A percentile compares a stretch with the other conserved stretches of the same genome.
Conservation (phyloP, 2,113 vertebrate species). For the Anas platyrhynchos region DNA sequence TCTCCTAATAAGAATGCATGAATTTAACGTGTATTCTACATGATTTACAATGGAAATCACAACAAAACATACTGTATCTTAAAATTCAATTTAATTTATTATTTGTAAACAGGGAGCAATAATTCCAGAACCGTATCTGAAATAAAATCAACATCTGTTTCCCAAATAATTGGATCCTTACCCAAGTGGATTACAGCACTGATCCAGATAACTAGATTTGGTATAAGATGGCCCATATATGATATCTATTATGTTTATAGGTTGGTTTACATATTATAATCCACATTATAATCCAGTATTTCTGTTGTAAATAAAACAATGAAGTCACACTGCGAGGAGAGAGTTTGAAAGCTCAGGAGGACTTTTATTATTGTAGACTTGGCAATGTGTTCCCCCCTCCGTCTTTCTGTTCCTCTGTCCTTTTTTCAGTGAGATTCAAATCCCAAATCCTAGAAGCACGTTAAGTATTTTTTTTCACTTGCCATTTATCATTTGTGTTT, state of each 20-base stretch:
- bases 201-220: background rate
- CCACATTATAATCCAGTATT: background rate
- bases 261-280: background rate
- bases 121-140: background rate
- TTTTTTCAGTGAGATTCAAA: background rate
- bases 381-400: background rate
- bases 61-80: background rate
- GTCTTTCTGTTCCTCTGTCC: background rate
- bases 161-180: background rate
- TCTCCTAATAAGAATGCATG: background rate
- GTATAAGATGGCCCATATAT: background rate
- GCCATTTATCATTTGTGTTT: background rate
- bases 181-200: background rate
- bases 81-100: conserved; percentile 2
- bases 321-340: background rate
- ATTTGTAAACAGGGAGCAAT: background rate
- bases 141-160: background rate
- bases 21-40: background rate
- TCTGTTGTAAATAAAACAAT: background rate
- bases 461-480: conserved; percentile 8
- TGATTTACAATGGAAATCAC: background rate
- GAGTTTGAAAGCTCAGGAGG: background rate
- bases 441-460: background rate
- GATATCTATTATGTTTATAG: background rate
- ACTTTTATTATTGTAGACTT: background rate